phyloP scores from a whole-genome alignment of 2,113 vertebrate genomes.

The Origma solitaria region DNA sequence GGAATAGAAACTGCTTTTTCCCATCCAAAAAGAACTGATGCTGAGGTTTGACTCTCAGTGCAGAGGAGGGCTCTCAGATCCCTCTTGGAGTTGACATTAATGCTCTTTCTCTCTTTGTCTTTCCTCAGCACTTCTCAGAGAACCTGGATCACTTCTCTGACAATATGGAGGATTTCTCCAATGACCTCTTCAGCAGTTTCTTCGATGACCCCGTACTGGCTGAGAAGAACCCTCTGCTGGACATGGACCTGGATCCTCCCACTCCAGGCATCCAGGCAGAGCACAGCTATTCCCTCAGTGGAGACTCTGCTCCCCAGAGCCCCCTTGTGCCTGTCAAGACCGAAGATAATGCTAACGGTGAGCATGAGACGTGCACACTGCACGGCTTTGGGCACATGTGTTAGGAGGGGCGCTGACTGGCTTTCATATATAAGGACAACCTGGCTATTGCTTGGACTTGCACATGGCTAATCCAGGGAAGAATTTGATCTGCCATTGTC shows the following conservation, averaged over 20 bases:
- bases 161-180: constrained; percentile 98
- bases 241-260: constrained; percentile 91
- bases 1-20: not conserved
- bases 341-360: constrained; percentile 87
- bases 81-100: not conserved
- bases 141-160: constrained; percentile 90
- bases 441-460: not conserved
- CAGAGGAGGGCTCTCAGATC: not conserved
- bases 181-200: constrained; percentile 95
- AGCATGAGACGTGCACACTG: not conserved
- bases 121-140: constrained; percentile 75
- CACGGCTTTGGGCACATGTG: not conserved
- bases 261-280: constrained; percentile 94
- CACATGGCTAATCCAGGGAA: not conserved
- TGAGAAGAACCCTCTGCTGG: constrained; percentile 87
- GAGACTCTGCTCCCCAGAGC: constrained; percentile 96
- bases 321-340: constrained; percentile 91
- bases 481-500: not conserved
- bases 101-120: not conserved
- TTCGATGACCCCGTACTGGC: constrained; percentile 94
- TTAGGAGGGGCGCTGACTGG: not conserved
- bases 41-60: not conserved
- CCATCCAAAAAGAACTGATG: not conserved
- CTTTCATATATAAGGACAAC: not conserved
- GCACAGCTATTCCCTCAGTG: constrained; percentile 97